Conservation (phyloP, 2,888 invertebrate genomes). For the Timema podura region DNA sequence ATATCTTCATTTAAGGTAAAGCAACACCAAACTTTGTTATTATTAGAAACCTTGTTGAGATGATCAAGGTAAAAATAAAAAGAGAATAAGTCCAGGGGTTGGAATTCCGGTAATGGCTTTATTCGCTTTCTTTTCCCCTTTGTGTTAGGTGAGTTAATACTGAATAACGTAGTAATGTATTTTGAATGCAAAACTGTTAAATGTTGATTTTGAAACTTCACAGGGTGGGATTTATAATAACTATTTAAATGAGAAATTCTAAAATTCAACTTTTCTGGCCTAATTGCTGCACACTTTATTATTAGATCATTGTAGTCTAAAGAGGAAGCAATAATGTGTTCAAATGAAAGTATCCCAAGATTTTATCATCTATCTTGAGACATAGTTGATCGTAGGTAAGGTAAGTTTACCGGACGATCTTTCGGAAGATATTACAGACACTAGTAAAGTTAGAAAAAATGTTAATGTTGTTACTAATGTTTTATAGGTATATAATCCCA, state of each 20-base stretch:
- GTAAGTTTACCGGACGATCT: neutral
- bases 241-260: neutral
- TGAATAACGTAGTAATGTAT: no score
- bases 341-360: neutral
- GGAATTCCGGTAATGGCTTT: no score
- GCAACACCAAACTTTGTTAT: no score
- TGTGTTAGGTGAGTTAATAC: no score
- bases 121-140: no score
- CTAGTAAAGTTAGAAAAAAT: neutral
- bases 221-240: no score
- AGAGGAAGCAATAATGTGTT: neutral
- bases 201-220: no score
- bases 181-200: no score
- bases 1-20: no score
- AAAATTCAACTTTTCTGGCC: neutral
- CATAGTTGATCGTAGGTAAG: slow-evolving; percentile 4
- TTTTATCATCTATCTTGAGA: neutral
- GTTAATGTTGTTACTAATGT: neutral
- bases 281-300: neutral
- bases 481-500: neutral
- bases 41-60: no score
- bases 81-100: no score
- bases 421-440: neutral
- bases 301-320: neutral
- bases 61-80: no score